Percentiles rank a stretch among this genome's conserved stretches.
Evolutionary conservation across 2,888 invertebrate species (phyloP).

Genomic region (Dryomyza anilis): DNA sequence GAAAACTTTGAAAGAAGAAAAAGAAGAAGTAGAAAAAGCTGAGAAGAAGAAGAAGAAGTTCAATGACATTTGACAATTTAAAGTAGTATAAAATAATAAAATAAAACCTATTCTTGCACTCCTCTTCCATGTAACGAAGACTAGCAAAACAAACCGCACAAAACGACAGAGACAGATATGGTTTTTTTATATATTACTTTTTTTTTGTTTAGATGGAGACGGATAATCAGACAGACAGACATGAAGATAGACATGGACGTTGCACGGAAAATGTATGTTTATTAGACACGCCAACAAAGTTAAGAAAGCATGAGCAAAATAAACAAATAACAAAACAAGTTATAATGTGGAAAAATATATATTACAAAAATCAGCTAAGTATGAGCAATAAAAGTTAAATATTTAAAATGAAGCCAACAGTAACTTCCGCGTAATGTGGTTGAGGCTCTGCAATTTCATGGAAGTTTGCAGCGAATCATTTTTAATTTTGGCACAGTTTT

Average conservation of each 20-base stretch:
- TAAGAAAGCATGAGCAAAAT: background rate
- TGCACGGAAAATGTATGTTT: background rate
- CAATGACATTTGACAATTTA: background rate
- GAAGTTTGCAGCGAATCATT: background rate
- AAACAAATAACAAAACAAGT: background rate
- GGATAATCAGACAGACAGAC: background rate
- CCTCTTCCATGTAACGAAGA: background rate
- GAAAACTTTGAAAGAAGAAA: background rate
- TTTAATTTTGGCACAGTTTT: constrained; percentile 13
- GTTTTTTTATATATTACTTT: too few species aligned
- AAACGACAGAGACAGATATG: too few species aligned
- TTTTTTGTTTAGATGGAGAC: too few species aligned
- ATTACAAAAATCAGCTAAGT: background rate
- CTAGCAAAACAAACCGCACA: background rate
- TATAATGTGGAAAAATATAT: background rate
- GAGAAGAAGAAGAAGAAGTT: too few species aligned
- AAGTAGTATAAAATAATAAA: background rate
- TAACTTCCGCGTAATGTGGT: background rate
- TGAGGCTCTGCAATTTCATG: background rate
- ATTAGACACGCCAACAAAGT: constrained; percentile 7
- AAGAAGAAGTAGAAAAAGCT: too few species aligned
- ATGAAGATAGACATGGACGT: background rate
- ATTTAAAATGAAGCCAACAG: background rate
- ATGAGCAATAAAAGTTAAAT: background rate
- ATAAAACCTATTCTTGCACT: background rate